phyloP scores from a whole-genome alignment of 2,797 vertebrate species.

The Coluber constrictor region DNA sequence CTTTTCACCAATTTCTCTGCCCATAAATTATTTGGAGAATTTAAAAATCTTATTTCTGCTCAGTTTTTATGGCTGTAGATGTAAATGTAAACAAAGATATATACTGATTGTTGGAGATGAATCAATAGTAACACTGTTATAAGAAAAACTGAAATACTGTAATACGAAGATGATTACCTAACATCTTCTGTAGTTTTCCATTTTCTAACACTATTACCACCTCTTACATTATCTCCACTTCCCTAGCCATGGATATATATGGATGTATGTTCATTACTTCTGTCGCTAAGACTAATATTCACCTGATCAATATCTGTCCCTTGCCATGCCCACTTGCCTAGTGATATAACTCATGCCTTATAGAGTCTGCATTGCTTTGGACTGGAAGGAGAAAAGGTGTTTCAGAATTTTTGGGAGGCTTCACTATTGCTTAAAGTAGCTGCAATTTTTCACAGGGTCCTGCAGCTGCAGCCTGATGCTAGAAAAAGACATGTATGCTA shows the following conservation, averaged over 20 bases:
- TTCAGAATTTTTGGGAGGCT: not conserved
- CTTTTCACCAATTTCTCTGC: too few relatives aligned
- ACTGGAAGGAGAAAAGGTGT: not conserved
- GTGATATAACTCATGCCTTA: not conserved
- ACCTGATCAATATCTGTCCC: not conserved
- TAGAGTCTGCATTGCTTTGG: not conserved
- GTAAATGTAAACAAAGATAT: too few relatives aligned
- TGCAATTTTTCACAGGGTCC: not conserved
- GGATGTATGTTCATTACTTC: too few relatives aligned
- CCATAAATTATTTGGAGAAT: too few relatives aligned
- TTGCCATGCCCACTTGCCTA: not conserved
- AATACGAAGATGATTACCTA: too few relatives aligned
- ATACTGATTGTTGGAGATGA: too few relatives aligned
- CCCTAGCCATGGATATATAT: not conserved
- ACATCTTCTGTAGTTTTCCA: too few relatives aligned
- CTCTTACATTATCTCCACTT: not conserved
- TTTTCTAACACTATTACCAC: too few relatives aligned
- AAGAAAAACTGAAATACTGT: too few relatives aligned
- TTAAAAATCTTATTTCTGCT: too few relatives aligned
- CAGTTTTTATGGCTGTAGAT: too few relatives aligned
- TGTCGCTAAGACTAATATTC: not conserved
- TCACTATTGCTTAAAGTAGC: not conserved
- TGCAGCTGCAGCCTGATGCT: not conserved
- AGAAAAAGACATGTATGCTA: not conserved
- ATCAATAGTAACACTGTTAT: too few relatives aligned